phyloP scores from a whole-genome alignment of 2,888 invertebrate species.

The Callimorpha dominula region DNA sequence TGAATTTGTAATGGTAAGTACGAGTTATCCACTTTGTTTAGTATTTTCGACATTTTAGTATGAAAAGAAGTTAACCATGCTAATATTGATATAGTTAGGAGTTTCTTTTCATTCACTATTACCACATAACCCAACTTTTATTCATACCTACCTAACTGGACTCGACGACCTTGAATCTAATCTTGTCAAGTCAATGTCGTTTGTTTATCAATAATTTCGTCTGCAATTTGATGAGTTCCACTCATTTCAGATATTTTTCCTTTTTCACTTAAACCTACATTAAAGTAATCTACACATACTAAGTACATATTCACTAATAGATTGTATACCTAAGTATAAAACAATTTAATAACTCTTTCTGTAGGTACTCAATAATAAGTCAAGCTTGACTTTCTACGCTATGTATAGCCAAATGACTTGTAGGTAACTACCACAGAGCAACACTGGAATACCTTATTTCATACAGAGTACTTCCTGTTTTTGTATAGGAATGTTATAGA shows the following conservation, averaged over 20 bases:
- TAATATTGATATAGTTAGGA: slow-evolving; percentile 43
- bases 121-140: slow-evolving; percentile 80
- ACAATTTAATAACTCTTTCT: not conserved
- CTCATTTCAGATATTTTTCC: slow-evolving; percentile 1
- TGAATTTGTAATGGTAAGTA: slow-evolving; percentile 63
- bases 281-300: not conserved
- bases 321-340: not conserved
- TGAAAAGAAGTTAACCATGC: not conserved
- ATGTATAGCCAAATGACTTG: not conserved
- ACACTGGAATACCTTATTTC: not conserved
- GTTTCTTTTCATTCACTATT: slow-evolving; percentile 28
- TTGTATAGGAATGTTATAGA: too few species aligned
- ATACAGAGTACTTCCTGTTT: too few species aligned
- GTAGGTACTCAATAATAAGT: not conserved
- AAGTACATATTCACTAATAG: not conserved
- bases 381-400: not conserved
- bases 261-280: not conserved
- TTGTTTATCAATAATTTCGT: slow-evolving; percentile 73
- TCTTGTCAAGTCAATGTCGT: slow-evolving; percentile 84
- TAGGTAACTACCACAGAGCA: not conserved
- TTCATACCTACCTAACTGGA: slow-evolving; percentile 59
- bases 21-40: slow-evolving; percentile 13
- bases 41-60: slow-evolving; percentile 4
- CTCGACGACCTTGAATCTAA: slow-evolving; percentile 85
- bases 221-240: slow-evolving; percentile 31